Evolutionary conservation across 2,113 vertebrate species (phyloP), one percentile per base, ranked within the genome.

Genomic region (Bothrops jararaca): DNA sequence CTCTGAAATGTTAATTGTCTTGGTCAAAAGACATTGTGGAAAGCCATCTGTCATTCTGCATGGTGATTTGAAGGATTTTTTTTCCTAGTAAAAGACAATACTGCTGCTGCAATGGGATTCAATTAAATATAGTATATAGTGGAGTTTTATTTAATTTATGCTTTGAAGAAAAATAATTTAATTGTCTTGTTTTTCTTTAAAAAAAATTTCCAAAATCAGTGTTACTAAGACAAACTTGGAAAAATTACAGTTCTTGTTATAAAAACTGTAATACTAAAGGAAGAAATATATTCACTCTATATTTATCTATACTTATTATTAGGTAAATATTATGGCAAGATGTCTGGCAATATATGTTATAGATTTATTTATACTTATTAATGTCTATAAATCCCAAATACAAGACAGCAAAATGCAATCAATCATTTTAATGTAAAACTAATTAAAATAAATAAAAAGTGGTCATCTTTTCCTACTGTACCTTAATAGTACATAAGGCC

Each of bases 21-120:
- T 91, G 96, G 94, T 92, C 95, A 97, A 95, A 96, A 96, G 96
- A 96, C 95, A 88, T 29, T 23, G 45, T 92, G 26, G 87, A 96
- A 95, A 94, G 95, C 95, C 95, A 96, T 96, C 95, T 96, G 95
- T 94, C 91, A 88, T 50, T 88, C 64, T 39, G 4, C 34, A 24
- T 89, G 90, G 92, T 92, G 64, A 92, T 50, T 48, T 85, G 88
- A 34, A 88, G n/a, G 53, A 74, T 92, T 90, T 39, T 80, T 57
- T 57, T 80, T 22, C 60, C 29, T 26, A 20, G 50, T 57, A 20
- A 10, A 94, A 92, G 86, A 52, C 48, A 93, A 89, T 91, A 58
- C 26, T 57, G 4, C 45, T 86, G 53, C 87, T 91, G 12, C 57
- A 91, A 52, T 45, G 54, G 57, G 29, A 87, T 94, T 85, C 52